Evolutionary conservation across 2,888 invertebrate genomes (phyloP).

Genomic region (Archips crataeganus): DNA sequence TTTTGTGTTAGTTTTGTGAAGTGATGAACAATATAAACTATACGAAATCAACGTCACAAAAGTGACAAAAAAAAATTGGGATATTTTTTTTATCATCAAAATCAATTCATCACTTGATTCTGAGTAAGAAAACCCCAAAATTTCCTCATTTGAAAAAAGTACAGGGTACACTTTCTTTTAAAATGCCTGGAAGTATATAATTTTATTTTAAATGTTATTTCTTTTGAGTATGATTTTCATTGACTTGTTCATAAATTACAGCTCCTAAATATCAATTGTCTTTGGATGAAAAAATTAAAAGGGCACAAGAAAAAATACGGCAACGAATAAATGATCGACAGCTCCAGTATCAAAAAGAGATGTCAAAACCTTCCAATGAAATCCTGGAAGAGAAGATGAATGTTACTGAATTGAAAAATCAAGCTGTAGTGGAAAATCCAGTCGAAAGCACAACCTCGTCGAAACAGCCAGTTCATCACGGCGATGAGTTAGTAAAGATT

Average conservation of each 20-base stretch:
- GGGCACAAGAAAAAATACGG: slow-evolving; percentile 65
- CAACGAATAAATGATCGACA: slow-evolving; percentile 61
- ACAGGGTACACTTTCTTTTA: no score
- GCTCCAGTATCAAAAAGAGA: slow-evolving; percentile 50
- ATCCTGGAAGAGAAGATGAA: slow-evolving; percentile 7
- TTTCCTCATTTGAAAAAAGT: no score
- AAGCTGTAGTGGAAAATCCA: slow-evolving; percentile 30
- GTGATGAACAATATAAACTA: no score
- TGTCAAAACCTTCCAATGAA: slow-evolving; percentile 27
- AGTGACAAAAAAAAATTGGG: no score
- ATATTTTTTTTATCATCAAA: no score
- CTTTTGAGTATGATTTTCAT: slow-evolving; percentile 5
- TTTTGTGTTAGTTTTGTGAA: no score
- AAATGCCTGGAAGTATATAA: background rate
- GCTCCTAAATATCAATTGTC: slow-evolving; percentile 55
- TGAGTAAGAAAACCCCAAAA: no score
- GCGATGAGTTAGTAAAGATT: slow-evolving; percentile 49
- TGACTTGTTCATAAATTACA: slow-evolving; percentile 49
- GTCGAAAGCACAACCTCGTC: slow-evolving; percentile 34
- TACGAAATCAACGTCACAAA: no score
- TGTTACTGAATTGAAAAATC: slow-evolving; percentile 9
- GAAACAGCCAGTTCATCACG: slow-evolving; percentile 48
- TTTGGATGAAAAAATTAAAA: slow-evolving; percentile 68
- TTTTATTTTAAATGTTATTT: slow-evolving; percentile 5
- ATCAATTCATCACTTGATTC: no score